These are phyloP conservation scores for Ophion costatus DNA, from an alignment of 2,888 invertebrate genomes.

Conservation along the genomic window DNA sequence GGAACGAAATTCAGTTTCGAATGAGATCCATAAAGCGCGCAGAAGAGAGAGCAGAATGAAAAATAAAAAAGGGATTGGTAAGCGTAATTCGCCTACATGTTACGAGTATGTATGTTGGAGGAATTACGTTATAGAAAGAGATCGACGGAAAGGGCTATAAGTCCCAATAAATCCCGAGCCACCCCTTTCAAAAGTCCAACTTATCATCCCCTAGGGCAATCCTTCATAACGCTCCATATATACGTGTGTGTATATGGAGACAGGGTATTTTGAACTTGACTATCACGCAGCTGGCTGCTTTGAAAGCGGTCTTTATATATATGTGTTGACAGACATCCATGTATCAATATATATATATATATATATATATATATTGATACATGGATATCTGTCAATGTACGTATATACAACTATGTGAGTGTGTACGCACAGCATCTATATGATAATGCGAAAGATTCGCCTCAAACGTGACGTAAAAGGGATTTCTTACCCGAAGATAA, in stretches of 20 bases:
- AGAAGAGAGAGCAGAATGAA: not conserved
- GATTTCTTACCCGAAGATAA: constrained; percentile 15
- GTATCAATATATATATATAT: too few species aligned
- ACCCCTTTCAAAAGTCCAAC: constrained; percentile 52
- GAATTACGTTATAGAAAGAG: constrained; percentile 38
- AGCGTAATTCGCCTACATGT: not conserved
- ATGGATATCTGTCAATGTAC: not conserved
- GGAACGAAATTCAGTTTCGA: too few species aligned
- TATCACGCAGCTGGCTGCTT: not conserved
- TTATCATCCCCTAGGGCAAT: constrained; percentile 43
- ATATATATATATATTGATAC: too few species aligned
- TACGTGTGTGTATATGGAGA: not conserved
- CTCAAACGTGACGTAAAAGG: constrained; percentile 16
- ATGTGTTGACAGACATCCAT: too few species aligned
- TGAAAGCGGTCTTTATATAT: too few species aligned
- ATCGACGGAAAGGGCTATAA: constrained; percentile 17
- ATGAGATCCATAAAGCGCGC: not conserved
- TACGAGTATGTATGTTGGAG: not conserved
- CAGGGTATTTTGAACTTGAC: not conserved
- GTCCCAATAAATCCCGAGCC: constrained; percentile 57
- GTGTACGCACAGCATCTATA: constrained; percentile 24
- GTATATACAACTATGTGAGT: not conserved
- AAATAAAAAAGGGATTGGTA: not conserved
- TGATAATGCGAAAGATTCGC: constrained; percentile 40
- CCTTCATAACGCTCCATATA: constrained; percentile 17